Conservation (phyloP, 2,888 invertebrate genomes). For the Augiades crinisus region DNA sequence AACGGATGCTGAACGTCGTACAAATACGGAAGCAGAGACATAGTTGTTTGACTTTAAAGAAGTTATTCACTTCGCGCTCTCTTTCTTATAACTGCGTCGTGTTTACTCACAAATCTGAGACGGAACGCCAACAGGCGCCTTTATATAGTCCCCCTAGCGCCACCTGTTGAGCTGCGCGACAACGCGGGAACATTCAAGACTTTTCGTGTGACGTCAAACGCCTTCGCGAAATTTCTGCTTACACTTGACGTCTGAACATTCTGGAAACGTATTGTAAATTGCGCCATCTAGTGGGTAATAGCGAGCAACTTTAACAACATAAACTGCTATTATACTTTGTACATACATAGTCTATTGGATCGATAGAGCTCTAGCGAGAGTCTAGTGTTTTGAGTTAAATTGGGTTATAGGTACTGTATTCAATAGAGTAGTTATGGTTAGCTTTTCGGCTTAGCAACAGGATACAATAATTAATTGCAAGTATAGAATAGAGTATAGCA, state of each 20-base stretch:
- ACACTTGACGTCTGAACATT: background rate
- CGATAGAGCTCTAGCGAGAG: too few relatives aligned
- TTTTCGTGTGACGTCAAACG: constrained; percentile 13
- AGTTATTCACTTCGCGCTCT: constrained; percentile 25
- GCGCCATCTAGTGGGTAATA: constrained; percentile 50
- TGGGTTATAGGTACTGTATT: too few relatives aligned
- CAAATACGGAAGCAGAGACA: constrained; percentile 59
- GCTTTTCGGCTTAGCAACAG: too few relatives aligned
- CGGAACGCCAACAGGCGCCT: constrained; percentile 25
- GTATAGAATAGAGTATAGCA: too few relatives aligned
- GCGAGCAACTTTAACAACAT: constrained; percentile 30
- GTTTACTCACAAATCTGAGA: constrained; percentile 1
- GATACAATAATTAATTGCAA: too few relatives aligned
- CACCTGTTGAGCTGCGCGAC: constrained; percentile 40
- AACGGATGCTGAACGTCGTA: constrained; percentile 57
- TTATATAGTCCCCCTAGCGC: constrained; percentile 47
- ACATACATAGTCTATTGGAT: too few relatives aligned
- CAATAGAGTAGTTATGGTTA: too few relatives aligned
- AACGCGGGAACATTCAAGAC: constrained; percentile 42
- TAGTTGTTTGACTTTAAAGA: constrained; percentile 38
- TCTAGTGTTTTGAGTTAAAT: too few relatives aligned
- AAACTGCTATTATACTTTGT: too few relatives aligned
- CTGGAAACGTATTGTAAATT: constrained; percentile 26
- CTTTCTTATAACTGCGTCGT: background rate
- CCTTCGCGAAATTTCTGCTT: constrained; percentile 30